Conservation (phyloP, 2,113 vertebrate genomes). For the Hippocampus barbouri region DNA sequence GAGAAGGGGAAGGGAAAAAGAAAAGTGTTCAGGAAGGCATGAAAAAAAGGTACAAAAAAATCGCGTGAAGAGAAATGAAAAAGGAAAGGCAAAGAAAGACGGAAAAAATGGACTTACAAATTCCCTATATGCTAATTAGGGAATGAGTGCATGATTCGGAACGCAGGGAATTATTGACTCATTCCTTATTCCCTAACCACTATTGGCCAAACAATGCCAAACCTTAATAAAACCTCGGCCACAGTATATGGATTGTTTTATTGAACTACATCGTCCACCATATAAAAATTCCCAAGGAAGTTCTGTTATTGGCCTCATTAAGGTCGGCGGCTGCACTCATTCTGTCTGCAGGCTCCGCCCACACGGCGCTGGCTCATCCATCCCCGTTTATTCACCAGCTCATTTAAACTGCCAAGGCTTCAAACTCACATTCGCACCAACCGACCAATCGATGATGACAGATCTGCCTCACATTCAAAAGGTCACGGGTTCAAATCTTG, state of each 20-base stretch:
- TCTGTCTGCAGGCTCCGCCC: slow-evolving; percentile 2
- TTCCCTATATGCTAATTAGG: not conserved
- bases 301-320: not conserved
- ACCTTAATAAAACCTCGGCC: not conserved
- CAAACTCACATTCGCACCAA: not conserved
- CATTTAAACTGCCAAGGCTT: not conserved
- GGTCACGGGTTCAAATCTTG: no score
- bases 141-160: not conserved
- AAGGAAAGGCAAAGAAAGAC: not conserved
- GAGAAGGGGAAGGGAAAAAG: not conserved
- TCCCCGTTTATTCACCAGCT: not conserved
- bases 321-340: not conserved
- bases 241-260: not conserved
- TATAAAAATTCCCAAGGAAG: not conserved
- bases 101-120: no score
- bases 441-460: not conserved
- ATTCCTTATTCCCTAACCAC: not conserved
- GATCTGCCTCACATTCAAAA: no score
- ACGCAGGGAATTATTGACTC: not conserved
- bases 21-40: not conserved
- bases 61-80: no score
- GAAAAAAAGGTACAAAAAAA: not conserved
- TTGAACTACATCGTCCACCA: not conserved
- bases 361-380: not conserved
- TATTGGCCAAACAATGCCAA: not conserved